Evolutionary conservation across 1,140 invertebrate species (phyloP).

Genomic region (Ceratina australensis): DNA sequence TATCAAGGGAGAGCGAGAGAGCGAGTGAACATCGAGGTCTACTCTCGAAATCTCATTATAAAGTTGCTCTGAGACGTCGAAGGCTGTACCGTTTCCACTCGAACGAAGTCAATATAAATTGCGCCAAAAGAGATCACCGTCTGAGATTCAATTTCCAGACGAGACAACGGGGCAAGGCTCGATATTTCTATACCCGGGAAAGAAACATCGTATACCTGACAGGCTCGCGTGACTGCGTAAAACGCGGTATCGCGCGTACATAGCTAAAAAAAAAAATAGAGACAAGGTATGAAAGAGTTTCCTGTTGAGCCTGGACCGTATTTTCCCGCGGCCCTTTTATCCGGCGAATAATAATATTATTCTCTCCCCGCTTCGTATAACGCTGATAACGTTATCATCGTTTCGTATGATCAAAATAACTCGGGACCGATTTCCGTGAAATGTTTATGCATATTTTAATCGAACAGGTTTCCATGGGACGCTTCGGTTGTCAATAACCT

Average conservation of each 20-base stretch:
- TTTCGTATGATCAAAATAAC: too few species aligned
- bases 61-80: constrained; percentile 18
- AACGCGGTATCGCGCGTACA: constrained; percentile 1
- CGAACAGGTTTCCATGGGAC: too few species aligned
- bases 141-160: constrained; percentile 45
- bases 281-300: not conserved
- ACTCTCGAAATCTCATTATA: constrained; percentile 40
- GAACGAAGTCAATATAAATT: constrained; percentile 38
- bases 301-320: not conserved
- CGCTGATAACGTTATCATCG: too few species aligned
- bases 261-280: not conserved
- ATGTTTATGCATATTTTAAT: too few species aligned
- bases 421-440: too few species aligned
- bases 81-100: constrained; percentile 16
- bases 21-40: not conserved
- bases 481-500: too few species aligned
- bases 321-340: constrained; percentile 16
- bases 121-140: constrained; percentile 36
- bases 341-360: constrained; percentile 18
- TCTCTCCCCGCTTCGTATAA: not conserved
- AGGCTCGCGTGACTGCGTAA: constrained; percentile 21
- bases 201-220: constrained; percentile 21
- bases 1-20: not conserved
- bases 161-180: constrained; percentile 35
- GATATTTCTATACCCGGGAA: constrained; percentile 30